These are phyloP conservation scores for Ennomos erosarius DNA, from an alignment of 2,888 invertebrate genomes.

Conservation along the genomic window DNA sequence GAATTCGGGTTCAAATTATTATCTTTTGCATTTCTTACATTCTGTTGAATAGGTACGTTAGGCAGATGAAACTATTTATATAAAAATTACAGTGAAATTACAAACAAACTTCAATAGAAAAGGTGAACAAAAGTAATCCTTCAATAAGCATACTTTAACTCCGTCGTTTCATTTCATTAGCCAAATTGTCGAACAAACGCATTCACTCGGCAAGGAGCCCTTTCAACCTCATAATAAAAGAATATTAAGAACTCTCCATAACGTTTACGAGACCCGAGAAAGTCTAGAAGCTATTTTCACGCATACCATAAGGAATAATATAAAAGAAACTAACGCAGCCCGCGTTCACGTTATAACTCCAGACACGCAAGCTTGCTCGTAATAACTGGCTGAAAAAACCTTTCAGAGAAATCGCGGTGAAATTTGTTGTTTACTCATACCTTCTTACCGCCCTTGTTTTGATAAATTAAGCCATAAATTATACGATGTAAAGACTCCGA, in stretches of 20 bases:
- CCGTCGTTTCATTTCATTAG: slow-evolving; percentile 3
- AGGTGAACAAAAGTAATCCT: too few species aligned
- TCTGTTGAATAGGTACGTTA: too few species aligned
- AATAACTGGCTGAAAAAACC: slow-evolving; percentile 30
- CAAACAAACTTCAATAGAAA: background rate
- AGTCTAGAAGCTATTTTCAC: slow-evolving; percentile 27
- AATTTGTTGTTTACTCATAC: slow-evolving; percentile 50
- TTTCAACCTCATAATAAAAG: slow-evolving; percentile 5
- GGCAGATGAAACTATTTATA: too few species aligned
- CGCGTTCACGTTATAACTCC: slow-evolving; percentile 16
- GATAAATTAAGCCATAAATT: slow-evolving; percentile 74
- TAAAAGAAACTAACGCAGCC: slow-evolving; percentile 15
- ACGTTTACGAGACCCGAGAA: slow-evolving; percentile 16
- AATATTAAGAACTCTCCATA: slow-evolving; percentile 7
- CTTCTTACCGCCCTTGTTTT: slow-evolving; percentile 43
- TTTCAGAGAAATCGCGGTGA: slow-evolving; percentile 40
- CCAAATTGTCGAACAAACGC: slow-evolving; percentile 7
- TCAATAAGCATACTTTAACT: too few species aligned
- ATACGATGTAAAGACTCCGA: slow-evolving; percentile 49
- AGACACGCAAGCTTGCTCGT: slow-evolving; percentile 19
- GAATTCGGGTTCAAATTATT: too few species aligned
- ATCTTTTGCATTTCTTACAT: too few species aligned
- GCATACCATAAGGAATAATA: slow-evolving; percentile 16
- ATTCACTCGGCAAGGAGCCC: slow-evolving; percentile 3
- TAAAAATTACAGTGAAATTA: too few species aligned